Evolutionary conservation across 2,888 invertebrate species (phyloP).

Genomic region (Ptilodon capucinus): DNA sequence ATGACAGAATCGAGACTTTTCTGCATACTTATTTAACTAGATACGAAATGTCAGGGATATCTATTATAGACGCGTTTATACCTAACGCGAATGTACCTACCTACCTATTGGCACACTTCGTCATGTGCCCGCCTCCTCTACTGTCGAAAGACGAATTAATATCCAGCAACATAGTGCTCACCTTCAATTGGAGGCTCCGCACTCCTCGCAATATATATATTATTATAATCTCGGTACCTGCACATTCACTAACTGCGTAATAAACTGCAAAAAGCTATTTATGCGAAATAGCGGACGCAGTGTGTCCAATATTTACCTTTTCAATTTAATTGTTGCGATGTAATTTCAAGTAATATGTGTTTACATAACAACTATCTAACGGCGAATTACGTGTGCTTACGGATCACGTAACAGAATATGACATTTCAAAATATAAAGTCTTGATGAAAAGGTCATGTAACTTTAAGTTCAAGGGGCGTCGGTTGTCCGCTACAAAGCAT

Average conservation of each 20-base stretch:
- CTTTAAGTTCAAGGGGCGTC: constrained; percentile 45
- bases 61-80: constrained; percentile 26
- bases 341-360: constrained; percentile 10
- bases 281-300: constrained; percentile 3
- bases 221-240: no score
- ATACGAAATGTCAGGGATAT: constrained; percentile 53
- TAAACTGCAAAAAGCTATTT: constrained; percentile 7
- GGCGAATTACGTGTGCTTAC: constrained; percentile 28
- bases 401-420: constrained; percentile 35
- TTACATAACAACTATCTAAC: constrained; percentile 32
- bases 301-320: constrained; percentile 7
- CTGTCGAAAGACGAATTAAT: background rate
- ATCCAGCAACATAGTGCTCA: background rate
- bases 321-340: constrained; percentile 20
- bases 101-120: constrained; percentile 9
- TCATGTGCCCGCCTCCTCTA: background rate
- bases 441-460: constrained; percentile 34
- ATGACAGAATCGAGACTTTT: constrained; percentile 21
- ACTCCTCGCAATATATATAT: background rate
- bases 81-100: constrained; percentile 9
- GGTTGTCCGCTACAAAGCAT: background rate
- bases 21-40: constrained; percentile 24
- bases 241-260: background rate
- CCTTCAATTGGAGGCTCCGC: background rate
- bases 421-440: constrained; percentile 30